Percentiles rank a stretch among this genome's conserved stretches.
These are phyloP conservation scores for Drosophila demipolita DNA, from an alignment of 2,888 invertebrate genomes.

Conservation along the genomic window DNA sequence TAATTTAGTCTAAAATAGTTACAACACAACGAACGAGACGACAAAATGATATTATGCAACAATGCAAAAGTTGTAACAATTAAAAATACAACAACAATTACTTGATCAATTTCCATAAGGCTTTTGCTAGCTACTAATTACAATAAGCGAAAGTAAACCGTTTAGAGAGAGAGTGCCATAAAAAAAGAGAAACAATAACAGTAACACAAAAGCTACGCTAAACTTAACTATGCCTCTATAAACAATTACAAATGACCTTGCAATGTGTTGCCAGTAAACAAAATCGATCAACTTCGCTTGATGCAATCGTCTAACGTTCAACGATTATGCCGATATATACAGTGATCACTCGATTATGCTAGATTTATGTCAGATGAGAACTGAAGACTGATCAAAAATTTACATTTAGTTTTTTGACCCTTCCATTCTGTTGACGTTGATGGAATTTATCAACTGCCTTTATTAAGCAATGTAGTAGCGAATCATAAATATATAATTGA, in stretches of 20 bases:
- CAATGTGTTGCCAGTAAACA: constrained; percentile 32
- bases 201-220: constrained; percentile 4
- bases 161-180: constrained; percentile 72
- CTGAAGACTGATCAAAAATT: neutral
- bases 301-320: constrained; percentile 33
- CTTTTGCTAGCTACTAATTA: constrained; percentile 49
- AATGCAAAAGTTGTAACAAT: constrained; percentile 6
- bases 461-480: neutral
- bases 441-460: neutral
- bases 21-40: constrained; percentile 8
- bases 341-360: constrained; percentile 31
- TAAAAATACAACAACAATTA: constrained; percentile 11
- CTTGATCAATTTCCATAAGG: constrained; percentile 16
- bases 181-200: constrained; percentile 3
- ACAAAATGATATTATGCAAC: constrained; percentile 39
- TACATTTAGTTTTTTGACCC: neutral
- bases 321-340: constrained; percentile 40
- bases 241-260: constrained; percentile 58
- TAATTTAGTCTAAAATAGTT: constrained; percentile 8
- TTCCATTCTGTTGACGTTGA: neutral
- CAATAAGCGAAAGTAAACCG: constrained; percentile 76
- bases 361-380: neutral
- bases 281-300: constrained; percentile 61
- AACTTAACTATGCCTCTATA: constrained; percentile 5
- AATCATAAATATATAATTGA: neutral